Conservation (phyloP, 2,888 invertebrate species). For the Drosophila trichaetosa region DNA sequence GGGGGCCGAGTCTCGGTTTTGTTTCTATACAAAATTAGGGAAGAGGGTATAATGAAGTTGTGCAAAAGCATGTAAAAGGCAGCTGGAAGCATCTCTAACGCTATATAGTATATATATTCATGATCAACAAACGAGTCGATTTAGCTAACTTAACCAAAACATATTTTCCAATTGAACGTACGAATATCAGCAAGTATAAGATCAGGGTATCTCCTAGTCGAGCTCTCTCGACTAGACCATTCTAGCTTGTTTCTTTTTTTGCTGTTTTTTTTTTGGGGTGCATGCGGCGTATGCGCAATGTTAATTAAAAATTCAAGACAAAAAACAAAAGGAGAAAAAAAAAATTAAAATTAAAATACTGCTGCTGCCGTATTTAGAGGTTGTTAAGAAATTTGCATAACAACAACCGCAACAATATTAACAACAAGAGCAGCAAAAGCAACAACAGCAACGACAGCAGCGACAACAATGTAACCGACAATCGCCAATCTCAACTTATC, state of each 20-base stretch:
- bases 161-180: background rate
- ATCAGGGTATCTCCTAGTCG: background rate
- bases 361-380: constrained; percentile 53
- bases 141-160: background rate
- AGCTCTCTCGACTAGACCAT: background rate
- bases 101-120: background rate
- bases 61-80: background rate
- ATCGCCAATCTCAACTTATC: constrained; percentile 57
- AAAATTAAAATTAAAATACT: constrained; percentile 28
- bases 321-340: constrained; percentile 21
- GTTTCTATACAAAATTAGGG: background rate
- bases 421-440: constrained; percentile 12
- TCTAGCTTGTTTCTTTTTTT: background rate
- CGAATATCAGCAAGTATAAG: background rate
- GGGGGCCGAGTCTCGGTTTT: background rate
- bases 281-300: constrained; percentile 62
- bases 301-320: constrained; percentile 65
- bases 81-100: background rate
- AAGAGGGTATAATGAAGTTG: background rate
- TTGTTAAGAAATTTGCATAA: constrained; percentile 69
- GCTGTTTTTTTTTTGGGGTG: constrained; percentile 10
- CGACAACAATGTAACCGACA: constrained; percentile 59
- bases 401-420: constrained; percentile 48
- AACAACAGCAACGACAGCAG: constrained; percentile 39
- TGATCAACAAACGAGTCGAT: background rate